Percentiles rank a stretch among this genome's conserved stretches.
phyloP scores from a whole-genome alignment of 2,797 vertebrate species.

The Cyclopterus lumpus region DNA sequence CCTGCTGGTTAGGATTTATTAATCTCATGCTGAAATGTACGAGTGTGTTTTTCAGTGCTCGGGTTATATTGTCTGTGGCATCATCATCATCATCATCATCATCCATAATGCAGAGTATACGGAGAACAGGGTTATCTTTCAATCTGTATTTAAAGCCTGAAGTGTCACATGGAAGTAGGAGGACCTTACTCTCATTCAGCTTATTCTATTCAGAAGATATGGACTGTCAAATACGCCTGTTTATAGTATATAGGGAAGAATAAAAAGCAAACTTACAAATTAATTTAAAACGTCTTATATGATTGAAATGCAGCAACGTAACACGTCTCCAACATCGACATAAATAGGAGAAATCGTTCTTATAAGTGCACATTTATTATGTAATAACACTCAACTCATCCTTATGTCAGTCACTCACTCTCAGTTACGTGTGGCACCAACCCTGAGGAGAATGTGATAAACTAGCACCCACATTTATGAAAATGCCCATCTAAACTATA shows the following conservation, averaged over 20 bases:
- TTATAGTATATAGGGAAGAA: background rate
- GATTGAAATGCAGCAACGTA: background rate
- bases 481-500: background rate
- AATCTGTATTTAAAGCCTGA: background rate
- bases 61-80: background rate
- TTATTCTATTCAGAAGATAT: too few species aligned
- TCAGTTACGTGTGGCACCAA: background rate
- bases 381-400: background rate
- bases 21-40: background rate
- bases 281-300: background rate
- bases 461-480: background rate
- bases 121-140: background rate
- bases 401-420: background rate
- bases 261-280: background rate
- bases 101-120: background rate
- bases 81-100: slow-evolving; percentile 3
- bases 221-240: background rate
- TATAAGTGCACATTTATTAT: background rate
- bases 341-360: background rate
- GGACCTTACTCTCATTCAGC: background rate
- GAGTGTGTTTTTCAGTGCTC: background rate
- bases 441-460: background rate
- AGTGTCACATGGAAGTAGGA: background rate
- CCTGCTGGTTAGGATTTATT: too few species aligned
- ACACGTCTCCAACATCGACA: too few species aligned